Evolutionary conservation across 1,140 invertebrate genomes (phyloP), one percentile per base, ranked within the genome.

Genomic region (Aleiodes sp.): DNA sequence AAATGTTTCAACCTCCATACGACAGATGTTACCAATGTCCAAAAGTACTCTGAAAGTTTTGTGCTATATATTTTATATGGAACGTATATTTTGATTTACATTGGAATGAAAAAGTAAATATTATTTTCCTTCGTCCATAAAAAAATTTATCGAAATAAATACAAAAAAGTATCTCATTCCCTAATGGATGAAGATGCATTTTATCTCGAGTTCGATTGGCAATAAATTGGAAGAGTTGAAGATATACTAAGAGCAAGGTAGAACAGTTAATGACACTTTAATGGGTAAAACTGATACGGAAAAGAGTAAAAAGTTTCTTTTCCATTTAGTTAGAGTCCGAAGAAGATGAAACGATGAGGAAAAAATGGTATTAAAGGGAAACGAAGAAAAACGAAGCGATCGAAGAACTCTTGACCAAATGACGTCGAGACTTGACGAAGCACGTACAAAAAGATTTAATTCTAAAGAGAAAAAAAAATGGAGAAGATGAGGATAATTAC

Each of bases 1-100:
- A 24, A 52, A 52, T 52, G 46, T 52, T 52, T 24, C 46, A 52
- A 8, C 46, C 19, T 24, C 46, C 46, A 21, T 52, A 9, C 46
- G 46, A 52, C 46, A 52, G 46, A 21, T 52, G 46, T 52, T 52
- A 24, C 16, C 19, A 52, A 52, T 52, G 46, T 52, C 46, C 46
- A 52, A 52, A 52, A 52, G 46, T 21, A 52, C 26, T 43, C 39
- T 43, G 39, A 21, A 24, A 52, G 8, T 24, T 52, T 24, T 6
- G 46, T 26, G 10, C 46, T 52, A 16, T 10, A 52, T 16, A 52
- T 52, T 52, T 52, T 24, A 52, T 21, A 52, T 21, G 14, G 46
- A 52, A 52, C 21, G 26, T 52, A 16, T 21, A 52, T 52, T 12
- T 12, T 6, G 19, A 12, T 10, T 7, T 43, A 4, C 39, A 43